Evolutionary conservation across 2,113 vertebrate species (phyloP).

Genomic region (Actenoides hombroni): DNA sequence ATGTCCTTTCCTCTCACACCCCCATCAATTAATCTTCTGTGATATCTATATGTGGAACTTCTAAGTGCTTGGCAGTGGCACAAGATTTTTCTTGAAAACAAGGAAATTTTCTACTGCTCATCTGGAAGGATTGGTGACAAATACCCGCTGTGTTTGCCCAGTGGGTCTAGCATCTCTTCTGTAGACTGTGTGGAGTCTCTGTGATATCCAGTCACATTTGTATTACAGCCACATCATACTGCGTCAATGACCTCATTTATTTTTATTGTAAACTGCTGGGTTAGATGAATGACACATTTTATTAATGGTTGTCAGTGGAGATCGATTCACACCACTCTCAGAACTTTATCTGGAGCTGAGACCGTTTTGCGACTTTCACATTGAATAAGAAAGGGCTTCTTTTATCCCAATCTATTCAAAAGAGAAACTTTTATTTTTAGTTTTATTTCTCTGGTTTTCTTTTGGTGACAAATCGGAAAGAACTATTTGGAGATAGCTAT

Average conservation of each 20-base stretch:
- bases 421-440: background rate
- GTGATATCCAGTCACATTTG: background rate
- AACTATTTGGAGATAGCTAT: background rate
- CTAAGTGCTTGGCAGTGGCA: background rate
- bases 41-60: background rate
- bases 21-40: background rate
- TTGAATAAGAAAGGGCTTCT: slow-evolving; percentile 3
- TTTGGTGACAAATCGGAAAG: background rate
- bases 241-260: background rate
- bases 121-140: background rate
- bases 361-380: background rate
- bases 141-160: background rate
- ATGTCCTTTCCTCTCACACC: background rate
- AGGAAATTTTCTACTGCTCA: background rate
- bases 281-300: background rate
- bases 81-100: background rate
- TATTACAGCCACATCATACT: background rate
- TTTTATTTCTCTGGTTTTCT: background rate
- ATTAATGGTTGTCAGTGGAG: background rate
- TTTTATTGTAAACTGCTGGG: background rate
- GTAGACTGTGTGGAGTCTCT: background rate
- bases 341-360: slow-evolving; percentile 9
- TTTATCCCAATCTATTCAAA: background rate
- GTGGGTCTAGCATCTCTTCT: background rate
- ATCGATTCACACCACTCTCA: background rate